Evolutionary conservation across 1,140 invertebrate species (phyloP), one percentile per base, ranked within the genome.

Genomic region (Paracyclopina nana): DNA sequence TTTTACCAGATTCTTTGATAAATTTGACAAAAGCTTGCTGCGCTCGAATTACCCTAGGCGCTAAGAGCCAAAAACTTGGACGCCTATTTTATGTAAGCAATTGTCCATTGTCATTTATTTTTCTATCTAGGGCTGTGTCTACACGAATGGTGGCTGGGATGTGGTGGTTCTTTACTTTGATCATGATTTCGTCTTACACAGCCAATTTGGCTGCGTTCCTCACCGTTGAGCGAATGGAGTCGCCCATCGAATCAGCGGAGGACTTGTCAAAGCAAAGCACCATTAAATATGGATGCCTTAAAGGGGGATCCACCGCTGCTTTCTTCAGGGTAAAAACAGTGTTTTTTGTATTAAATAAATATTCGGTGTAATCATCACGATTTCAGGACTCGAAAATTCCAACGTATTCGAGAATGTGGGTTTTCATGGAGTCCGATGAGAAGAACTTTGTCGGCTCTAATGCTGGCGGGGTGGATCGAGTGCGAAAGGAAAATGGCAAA

Each of bases 131-230:
- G 54, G 68, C 70, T 12, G 60, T 66, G 16, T 69, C 70, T 8
- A 71, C 70, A 0, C 58, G 69, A 20, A 59, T 71, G 49, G 63
- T 70, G 12, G 68, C 68, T 5, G 65, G 65, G 2, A 65, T 67
- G 42, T 74, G 73, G 73, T 75, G 70, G 71, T 71, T 74, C 55
- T 76, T 75, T 56, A 72, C 71, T 0, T 63, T 76, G 6, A 76
- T 76, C 54, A 70, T 75, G 57, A 75, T 75, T 55, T 74, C 72
- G 9, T 73, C 71, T 0, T 76, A 75, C 60, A 76, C 72, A 5
- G 73, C 73, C 31, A 75, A 75, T 57, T 60, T 75, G 27, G 75
- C 75, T 18, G 75, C 75, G 27, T 77, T 77, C 60, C 59, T 77
- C 14, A 77, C 74, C n/a, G 72, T 74, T 16, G 72, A 74, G 50